phyloP scores from a whole-genome alignment of 2,888 invertebrate genomes.

The Andrena praecox region DNA sequence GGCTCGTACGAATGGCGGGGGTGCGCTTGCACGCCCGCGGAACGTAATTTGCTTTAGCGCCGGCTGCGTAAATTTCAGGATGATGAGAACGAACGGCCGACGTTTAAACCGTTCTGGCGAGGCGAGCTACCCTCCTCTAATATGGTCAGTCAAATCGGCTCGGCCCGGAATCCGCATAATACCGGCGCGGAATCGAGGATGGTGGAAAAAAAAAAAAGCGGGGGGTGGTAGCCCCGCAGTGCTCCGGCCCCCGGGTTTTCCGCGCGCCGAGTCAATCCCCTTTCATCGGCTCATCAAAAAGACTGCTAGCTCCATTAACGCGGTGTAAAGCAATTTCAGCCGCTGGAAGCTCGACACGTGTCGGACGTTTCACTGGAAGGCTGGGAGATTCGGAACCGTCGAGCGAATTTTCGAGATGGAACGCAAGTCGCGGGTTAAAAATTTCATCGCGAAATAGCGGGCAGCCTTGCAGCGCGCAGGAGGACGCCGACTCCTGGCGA shows the following conservation, averaged over 20 bases:
- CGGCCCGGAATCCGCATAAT: constrained; percentile 58
- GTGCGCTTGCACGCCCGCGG: constrained; percentile 59
- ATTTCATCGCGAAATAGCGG: no score
- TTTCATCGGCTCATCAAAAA: constrained; percentile 39
- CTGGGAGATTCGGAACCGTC: not conserved
- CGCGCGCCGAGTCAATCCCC: constrained; percentile 55
- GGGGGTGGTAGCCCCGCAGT: not conserved
- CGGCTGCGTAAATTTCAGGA: constrained; percentile 76
- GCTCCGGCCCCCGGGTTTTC: constrained; percentile 13
- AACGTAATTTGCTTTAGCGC: constrained; percentile 78
- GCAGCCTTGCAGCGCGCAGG: no score
- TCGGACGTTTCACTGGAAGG: constrained; percentile 5
- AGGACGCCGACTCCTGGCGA: no score
- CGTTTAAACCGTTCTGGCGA: constrained; percentile 71
- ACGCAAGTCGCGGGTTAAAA: no score
- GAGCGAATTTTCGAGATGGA: no score
- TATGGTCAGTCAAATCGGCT: constrained; percentile 66
- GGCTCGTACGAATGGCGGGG: constrained; percentile 61
- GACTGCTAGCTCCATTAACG: constrained; percentile 59
- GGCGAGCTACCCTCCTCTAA: constrained; percentile 66
- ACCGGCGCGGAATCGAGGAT: constrained; percentile 43
- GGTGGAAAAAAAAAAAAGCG: constrained; percentile 54
- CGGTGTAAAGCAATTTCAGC: constrained; percentile 64
- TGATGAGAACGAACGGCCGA: constrained; percentile 77
- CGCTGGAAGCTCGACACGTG: constrained; percentile 5